These are phyloP conservation scores for Lasioglossum marginatum DNA, from an alignment of 2,888 invertebrate genomes.

Conservation along the genomic window DNA sequence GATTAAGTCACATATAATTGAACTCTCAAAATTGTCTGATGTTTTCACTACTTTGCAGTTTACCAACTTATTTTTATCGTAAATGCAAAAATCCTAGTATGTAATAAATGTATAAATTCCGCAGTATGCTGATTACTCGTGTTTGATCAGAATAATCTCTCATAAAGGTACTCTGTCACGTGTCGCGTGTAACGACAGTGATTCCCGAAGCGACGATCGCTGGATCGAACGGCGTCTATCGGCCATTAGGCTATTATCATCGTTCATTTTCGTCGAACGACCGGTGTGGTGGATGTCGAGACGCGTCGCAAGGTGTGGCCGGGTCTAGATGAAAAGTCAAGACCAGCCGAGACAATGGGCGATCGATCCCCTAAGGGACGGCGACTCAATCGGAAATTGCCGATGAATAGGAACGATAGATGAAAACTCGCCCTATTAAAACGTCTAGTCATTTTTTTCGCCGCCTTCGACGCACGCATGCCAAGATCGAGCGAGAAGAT, in stretches of 20 bases:
- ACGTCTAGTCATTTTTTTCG: slow-evolving; percentile 74
- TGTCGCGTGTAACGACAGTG: slow-evolving; percentile 47
- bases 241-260: slow-evolving; percentile 80
- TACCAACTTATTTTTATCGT: too few species aligned
- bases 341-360: slow-evolving; percentile 74
- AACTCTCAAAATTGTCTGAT: too few species aligned
- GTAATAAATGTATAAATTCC: too few species aligned
- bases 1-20: too few species aligned
- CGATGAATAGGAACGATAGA: slow-evolving; percentile 76
- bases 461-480: slow-evolving; percentile 6
- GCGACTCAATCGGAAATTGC: slow-evolving; percentile 83
- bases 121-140: background rate
- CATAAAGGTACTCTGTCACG: slow-evolving; percentile 37
- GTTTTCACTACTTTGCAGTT: too few species aligned
- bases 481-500: slow-evolving; percentile 27
- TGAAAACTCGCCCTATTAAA: slow-evolving; percentile 74
- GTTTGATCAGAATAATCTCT: background rate
- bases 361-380: slow-evolving; percentile 77
- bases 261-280: slow-evolving; percentile 79
- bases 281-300: slow-evolving; percentile 67
- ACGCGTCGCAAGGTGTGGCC: slow-evolving; percentile 80
- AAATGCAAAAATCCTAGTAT: too few species aligned
- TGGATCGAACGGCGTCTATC: slow-evolving; percentile 40
- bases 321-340: slow-evolving; percentile 79
- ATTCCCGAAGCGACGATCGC: slow-evolving; percentile 22